Base-by-base conservation (phyloP, 1,140 invertebrate genomes). In the Oreohelix idahoensis region DNA sequence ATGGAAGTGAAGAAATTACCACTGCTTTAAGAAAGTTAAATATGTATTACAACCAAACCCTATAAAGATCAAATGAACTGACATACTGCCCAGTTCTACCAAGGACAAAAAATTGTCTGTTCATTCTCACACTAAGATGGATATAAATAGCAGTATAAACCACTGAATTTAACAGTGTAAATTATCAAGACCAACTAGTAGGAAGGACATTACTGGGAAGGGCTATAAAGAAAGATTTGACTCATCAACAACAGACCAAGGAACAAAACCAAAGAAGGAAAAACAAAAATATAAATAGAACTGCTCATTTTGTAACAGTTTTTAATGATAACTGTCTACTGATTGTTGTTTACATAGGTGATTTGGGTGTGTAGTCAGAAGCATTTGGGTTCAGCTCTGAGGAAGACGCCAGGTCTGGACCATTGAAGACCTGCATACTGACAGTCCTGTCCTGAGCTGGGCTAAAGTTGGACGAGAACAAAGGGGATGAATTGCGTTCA, bases 351-450 rank as follows among this genome's bases (percentile, higher is more conserved):
- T 32, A 86, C 45, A 86, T 86, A 66, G 83, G 77, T 42, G 81
- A 82, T 66, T 91, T 91, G 39, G 97, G 97, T 80, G 96, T 98
- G 93, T 98, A 98, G 84, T 96, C 96, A 83, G 96, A 96, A 83
- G 97, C 97, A 93, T 98, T 97, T 70, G 97, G 97, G 94, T 98
- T 97, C 83, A 98, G 94, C 85, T 95, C 96, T n/a, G 96, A 96
- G 84, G 73, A 89, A 83, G 83, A 87, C 83, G 78, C 91, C 79
- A 84, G 78, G 63, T 88, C 89, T 53, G 89, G 88, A 79, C 92
- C 76, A 84, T 91, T 89, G 91, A 87, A 90, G 8, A 79, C 77
- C 36, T 39, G 77, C 94, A 93, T 89, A 95, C 45, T 45, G 5
- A n/a, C 29, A 26, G 10, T 39, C 20, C 42, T 45, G 66, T 81